A percentile compares a stretch with the other conserved stretches of the same genome.
phyloP scores from a whole-genome alignment of 2,888 invertebrate species.

The Eupithecia vulgata region DNA sequence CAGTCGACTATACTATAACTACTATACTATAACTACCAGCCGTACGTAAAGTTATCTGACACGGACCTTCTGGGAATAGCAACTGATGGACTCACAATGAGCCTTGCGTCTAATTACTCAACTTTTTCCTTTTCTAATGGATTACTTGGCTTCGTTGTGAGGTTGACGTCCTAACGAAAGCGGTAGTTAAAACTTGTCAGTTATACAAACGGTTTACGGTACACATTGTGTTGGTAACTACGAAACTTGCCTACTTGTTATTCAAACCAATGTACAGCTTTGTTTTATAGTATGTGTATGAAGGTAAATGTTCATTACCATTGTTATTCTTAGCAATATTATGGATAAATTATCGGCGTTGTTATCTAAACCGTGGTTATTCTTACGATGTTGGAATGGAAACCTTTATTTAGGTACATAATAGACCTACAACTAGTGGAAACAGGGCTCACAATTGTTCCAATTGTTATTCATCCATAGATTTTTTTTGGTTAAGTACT shows the following conservation, averaged over 20 bases:
- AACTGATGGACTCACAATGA: conserved; percentile 63
- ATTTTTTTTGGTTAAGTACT: not conserved
- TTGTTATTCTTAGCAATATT: not conserved
- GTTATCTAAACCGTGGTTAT: not conserved
- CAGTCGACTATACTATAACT: too few species aligned
- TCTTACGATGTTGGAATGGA: not conserved
- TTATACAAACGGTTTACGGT: conserved; percentile 24
- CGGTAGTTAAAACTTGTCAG: conserved; percentile 31
- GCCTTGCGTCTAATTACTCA: conserved; percentile 60
- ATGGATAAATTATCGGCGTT: not conserved
- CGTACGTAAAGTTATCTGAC: conserved; percentile 19
- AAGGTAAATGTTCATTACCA: not conserved
- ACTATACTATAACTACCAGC: too few species aligned
- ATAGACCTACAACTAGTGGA: not conserved
- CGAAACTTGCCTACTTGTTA: not conserved
- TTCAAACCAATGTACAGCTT: not conserved
- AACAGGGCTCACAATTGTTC: not conserved
- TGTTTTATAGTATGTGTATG: not conserved
- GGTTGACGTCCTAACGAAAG: conserved; percentile 40
- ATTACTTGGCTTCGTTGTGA: conserved; percentile 47
- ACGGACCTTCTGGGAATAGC: conserved; percentile 55
- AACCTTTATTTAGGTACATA: not conserved
- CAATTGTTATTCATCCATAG: not conserved
- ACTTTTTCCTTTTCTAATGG: conserved; percentile 64
- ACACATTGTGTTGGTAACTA: conserved; percentile 3